phyloP scores from a whole-genome alignment of 2,888 invertebrate species.

The Drosophila tanythrix region DNA sequence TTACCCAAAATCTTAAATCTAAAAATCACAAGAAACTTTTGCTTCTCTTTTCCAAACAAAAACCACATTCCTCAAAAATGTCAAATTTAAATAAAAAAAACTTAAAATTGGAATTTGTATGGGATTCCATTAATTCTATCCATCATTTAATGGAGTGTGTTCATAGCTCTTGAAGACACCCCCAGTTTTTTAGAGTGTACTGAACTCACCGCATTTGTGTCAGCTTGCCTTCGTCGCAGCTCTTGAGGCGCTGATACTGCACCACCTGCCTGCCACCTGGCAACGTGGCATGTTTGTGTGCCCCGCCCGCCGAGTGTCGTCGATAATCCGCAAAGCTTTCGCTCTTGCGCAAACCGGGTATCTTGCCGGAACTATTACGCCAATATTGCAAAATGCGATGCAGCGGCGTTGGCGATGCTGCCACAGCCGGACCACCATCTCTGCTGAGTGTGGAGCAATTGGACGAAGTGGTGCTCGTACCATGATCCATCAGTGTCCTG shows the following conservation, averaged over 20 bases:
- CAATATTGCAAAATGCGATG: constrained; percentile 81
- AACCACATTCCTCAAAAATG: not conserved
- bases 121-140: not conserved
- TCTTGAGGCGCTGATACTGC: constrained; percentile 78
- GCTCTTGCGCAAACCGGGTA: constrained; percentile 72
- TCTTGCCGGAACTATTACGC: constrained; percentile 77
- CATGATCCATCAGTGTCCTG: constrained; percentile 60
- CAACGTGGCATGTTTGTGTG: constrained; percentile 30
- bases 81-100: not conserved
- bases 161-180: not conserved
- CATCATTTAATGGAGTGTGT: not conserved
- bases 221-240: constrained; percentile 77
- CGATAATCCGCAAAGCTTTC: constrained; percentile 79
- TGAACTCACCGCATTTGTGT: constrained; percentile 72
- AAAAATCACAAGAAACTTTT: not conserved
- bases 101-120: not conserved
- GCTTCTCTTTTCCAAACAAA: not conserved
- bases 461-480: not conserved
- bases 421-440: constrained; percentile 10
- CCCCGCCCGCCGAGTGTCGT: constrained; percentile 53
- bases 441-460: constrained; percentile 13
- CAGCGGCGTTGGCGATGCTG: constrained; percentile 58
- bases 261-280: constrained; percentile 47
- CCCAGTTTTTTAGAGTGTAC: not conserved
- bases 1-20: not conserved